A percentile compares a stretch with the other conserved stretches of the same genome.
These are phyloP conservation scores for Phrynocephalus vlangalii DNA, from an alignment of 2,797 vertebrate genomes.

Conservation along the genomic window DNA sequence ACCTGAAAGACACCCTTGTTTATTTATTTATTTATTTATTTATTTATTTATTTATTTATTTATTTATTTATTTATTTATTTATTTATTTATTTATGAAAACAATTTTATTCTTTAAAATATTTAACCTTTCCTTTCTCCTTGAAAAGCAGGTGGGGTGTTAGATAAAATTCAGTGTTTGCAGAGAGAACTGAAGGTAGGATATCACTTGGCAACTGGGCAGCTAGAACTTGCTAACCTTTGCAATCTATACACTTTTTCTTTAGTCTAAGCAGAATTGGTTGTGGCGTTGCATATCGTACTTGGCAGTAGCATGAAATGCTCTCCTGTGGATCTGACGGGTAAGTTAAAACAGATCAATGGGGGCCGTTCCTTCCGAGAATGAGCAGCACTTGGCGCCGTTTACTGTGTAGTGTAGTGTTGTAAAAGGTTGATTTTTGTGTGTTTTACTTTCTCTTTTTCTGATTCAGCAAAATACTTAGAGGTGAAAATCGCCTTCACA, in stretches of 20 bases:
- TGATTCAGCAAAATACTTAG: neutral
- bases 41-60: neutral
- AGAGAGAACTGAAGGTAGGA: conserved; percentile 10
- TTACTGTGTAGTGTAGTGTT: neutral
- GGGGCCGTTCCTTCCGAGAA: conserved; percentile 1
- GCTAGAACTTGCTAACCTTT: conserved; percentile 1
- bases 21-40: too few relatives aligned
- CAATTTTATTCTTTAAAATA: neutral
- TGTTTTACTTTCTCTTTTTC: neutral
- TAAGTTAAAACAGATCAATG: neutral
- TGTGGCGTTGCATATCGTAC: rapidly evolving
- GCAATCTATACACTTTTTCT: neutral
- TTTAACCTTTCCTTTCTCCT: too few relatives aligned
- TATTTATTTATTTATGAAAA: neutral
- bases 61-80: neutral
- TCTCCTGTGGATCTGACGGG: neutral
- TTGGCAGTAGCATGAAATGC: neutral
- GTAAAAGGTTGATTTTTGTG: neutral
- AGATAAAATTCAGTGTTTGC: conserved; percentile 19
- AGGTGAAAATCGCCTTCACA: too few relatives aligned
- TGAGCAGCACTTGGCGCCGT: neutral
- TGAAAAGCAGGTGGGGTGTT: conserved; percentile 7
- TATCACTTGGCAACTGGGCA: neutral
- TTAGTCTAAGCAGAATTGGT: neutral
- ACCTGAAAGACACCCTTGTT: neutral